A percentile compares a stretch with the other conserved stretches of the same genome.
phyloP scores from a whole-genome alignment of 2,113 vertebrate species.

The Paracyprichromis sp. region DNA sequence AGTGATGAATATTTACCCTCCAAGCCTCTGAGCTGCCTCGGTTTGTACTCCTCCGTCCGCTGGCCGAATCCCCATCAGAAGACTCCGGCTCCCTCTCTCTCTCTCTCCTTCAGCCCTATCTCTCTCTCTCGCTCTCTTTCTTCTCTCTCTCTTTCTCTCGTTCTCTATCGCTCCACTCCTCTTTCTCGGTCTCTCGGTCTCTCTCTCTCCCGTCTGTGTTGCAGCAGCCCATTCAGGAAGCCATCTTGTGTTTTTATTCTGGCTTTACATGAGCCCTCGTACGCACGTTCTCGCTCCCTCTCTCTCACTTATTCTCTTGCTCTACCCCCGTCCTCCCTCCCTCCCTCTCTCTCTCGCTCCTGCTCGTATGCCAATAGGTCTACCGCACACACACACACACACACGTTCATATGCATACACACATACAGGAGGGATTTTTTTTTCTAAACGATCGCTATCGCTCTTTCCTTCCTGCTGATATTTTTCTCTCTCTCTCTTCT shows the following conservation, averaged over 20 bases:
- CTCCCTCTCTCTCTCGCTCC: constrained; percentile 14
- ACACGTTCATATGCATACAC: not conserved
- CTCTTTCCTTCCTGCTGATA: constrained; percentile 40
- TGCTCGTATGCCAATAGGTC: constrained; percentile 58
- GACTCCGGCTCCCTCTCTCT: not conserved
- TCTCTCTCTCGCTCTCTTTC: constrained; percentile 41
- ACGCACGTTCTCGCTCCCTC: constrained; percentile 51
- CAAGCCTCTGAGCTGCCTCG: constrained; percentile 62
- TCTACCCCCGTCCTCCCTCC: constrained; percentile 31
- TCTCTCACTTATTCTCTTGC: constrained; percentile 27
- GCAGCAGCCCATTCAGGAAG: constrained; percentile 75
- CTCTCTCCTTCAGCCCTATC: constrained; percentile 26
- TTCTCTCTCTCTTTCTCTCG: constrained; percentile 13
- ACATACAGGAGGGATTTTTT: constrained; percentile 31
- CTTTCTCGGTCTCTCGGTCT: not conserved
- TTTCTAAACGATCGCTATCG: constrained; percentile 59
- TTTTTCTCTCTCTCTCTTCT: constrained; percentile 4
- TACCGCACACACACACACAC: not conserved
- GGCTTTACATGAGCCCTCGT: constrained; percentile 71
- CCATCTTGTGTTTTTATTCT: constrained; percentile 80
- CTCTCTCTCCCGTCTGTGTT: constrained; percentile 54
- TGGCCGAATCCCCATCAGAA: constrained; percentile 72
- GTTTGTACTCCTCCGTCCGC: constrained; percentile 54
- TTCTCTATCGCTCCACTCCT: not conserved
- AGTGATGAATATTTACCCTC: constrained; percentile 75